These are phyloP conservation scores for Folsomia candida DNA, from an alignment of 2,888 invertebrate species.

Conservation along the genomic window DNA sequence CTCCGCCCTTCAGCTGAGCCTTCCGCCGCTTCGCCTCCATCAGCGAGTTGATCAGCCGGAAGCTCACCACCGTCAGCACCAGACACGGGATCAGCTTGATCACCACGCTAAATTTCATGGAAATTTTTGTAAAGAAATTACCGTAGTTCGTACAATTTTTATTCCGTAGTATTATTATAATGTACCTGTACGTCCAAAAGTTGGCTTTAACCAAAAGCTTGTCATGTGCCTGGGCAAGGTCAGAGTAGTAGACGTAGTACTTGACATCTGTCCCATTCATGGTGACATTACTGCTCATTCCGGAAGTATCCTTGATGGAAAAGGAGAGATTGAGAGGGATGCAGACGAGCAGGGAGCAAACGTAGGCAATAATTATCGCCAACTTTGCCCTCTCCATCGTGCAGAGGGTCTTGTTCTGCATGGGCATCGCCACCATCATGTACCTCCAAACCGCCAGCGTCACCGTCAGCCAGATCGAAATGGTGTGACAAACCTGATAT, in stretches of 20 bases:
- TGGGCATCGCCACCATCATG: constrained; percentile 78
- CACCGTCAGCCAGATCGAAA: constrained; percentile 89
- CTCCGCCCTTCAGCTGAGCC: constrained; percentile 49
- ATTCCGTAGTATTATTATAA: too few relatives aligned
- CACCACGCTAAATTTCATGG: constrained; percentile 69
- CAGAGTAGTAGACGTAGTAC: constrained; percentile 70
- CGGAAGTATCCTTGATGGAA: background rate
- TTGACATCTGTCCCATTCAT: too few relatives aligned
- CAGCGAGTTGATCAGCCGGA: constrained; percentile 73
- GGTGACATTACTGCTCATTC: constrained; percentile 53
- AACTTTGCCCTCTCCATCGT: constrained; percentile 72
- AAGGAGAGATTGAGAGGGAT: constrained; percentile 81
- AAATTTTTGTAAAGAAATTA: too few relatives aligned
- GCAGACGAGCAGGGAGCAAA: constrained; percentile 79
- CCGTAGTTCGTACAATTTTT: too few relatives aligned
- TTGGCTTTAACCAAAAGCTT: constrained; percentile 61
- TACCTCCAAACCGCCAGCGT: constrained; percentile 91
- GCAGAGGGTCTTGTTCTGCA: constrained; percentile 77
- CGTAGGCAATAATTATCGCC: constrained; percentile 74
- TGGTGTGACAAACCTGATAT: constrained; percentile 64
- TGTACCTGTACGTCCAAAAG: constrained; percentile 84
- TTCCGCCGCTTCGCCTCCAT: constrained; percentile 74
- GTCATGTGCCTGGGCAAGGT: constrained; percentile 61
- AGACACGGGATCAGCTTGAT: constrained; percentile 89
- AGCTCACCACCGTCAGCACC: constrained; percentile 78